Evolutionary conservation across 2,113 vertebrate genomes (phyloP).

Genomic region (Ceyx cyanopectus): DNA sequence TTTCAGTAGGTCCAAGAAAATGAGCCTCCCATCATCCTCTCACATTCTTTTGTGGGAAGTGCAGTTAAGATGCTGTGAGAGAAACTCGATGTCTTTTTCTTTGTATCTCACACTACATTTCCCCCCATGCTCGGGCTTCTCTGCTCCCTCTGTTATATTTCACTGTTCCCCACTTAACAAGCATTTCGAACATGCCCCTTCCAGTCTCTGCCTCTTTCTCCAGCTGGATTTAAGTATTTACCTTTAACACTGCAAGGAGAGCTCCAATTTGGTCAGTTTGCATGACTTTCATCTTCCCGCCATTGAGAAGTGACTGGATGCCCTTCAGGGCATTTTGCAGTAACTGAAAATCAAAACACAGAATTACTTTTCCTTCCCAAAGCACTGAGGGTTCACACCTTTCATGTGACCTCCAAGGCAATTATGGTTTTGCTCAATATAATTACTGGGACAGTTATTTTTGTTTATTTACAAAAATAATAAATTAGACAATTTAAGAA

Average conservation of each 20-base stretch:
- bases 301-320: conserved; percentile 88
- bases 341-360: conserved; percentile 76
- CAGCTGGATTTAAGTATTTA: conserved; percentile 27
- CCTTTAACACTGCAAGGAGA: conserved; percentile 92
- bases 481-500: neutral
- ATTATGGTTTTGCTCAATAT: neutral
- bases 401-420: neutral
- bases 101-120: neutral
- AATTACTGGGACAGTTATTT: neutral
- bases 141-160: neutral
- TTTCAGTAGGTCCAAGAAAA: neutral
- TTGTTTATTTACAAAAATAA: neutral
- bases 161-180: neutral
- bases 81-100: neutral
- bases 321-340: conserved; percentile 92
- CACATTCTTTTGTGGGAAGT: neutral
- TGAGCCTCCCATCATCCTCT: neutral
- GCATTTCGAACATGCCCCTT: neutral
- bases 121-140: rapidly evolving
- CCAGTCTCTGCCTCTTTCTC: neutral
- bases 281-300: conserved; percentile 88
- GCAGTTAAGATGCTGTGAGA: neutral
- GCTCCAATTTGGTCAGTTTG: conserved; percentile 87
- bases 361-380: neutral
- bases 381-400: neutral